Conservation (phyloP, 1,140 invertebrate genomes). For the Nasonia longicornis region DNA sequence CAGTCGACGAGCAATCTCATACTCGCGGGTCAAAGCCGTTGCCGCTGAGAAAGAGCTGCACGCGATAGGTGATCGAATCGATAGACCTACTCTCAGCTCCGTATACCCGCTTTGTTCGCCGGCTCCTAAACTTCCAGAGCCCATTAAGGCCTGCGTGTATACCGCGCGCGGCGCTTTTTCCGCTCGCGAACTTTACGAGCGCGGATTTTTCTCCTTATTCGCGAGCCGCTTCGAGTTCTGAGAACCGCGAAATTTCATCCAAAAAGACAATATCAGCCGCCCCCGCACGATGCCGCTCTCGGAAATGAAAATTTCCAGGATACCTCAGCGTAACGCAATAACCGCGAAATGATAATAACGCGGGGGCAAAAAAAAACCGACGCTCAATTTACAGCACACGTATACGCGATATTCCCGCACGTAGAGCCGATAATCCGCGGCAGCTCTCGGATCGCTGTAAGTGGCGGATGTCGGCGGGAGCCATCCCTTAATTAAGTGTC, state of each 20-base stretch:
- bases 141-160: too few species aligned
- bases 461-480: background rate
- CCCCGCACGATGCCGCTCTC: too few species aligned
- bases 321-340: background rate
- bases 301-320: background rate
- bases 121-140: background rate
- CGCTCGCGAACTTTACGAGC: too few species aligned
- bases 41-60: background rate
- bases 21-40: background rate
- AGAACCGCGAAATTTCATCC: too few species aligned
- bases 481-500: background rate
- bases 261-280: too few species aligned
- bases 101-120: background rate
- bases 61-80: background rate
- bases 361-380: background rate
- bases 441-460: background rate
- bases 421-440: background rate
- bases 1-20: background rate
- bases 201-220: too few species aligned
- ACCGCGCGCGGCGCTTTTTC: too few species aligned
- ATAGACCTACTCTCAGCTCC: background rate
- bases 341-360: background rate
- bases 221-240: too few species aligned
- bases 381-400: background rate
- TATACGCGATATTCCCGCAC: background rate